Base-by-base conservation (phyloP, 23 tunicate species). In the Ciona savignyi region DNA sequence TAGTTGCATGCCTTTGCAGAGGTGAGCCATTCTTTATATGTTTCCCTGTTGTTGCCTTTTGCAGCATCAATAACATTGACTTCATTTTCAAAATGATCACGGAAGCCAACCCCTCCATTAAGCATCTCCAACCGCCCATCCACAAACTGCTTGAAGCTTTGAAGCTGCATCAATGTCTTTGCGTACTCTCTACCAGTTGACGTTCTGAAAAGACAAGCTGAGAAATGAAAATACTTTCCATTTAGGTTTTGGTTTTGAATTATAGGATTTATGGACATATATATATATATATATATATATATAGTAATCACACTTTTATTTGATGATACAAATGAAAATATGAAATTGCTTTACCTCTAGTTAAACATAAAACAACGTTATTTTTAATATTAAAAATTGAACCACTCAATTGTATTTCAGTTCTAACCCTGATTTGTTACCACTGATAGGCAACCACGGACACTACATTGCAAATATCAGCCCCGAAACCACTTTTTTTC, bases 61-160 rank as follows among this genome's bases (percentile, higher is more conserved):
- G 49, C 4, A 2, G 79, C 72, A 30, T 84, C 77, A 0, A 84
- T 22, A 31, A 66, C 27, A 48, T 78, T 77, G 64, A 84, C 79
- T 74, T 90, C 90, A 26, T 75, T 84, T 34, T 90, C 97, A 71
- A 90, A 90, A 2, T 30, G 63, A 34, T 84, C 97, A 27, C 84
- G 73, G 34, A 90, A 90, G 4, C 97, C 97, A 15, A 77, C 63
- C n/a, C 97, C 97, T 19, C 34, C 68, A 68, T 90, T 90, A 19
- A 90, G 74, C 97, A 90, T 84, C 19, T 80, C 79, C 48, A 90
- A 34, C n/a, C 97, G 74, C 0, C 88, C 83, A 23, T 90, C 97
- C 9, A 90, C 77, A 56, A 90, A 90, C 66, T 90, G 83, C 42
- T 83, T 79, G 70, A 90, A 90, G 0, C 83, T 33, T 62, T 90